Evolutionary conservation across 2,113 vertebrate genomes (phyloP), one percentile per base, ranked within the genome.

Genomic region (Meleagris gallopavo): DNA sequence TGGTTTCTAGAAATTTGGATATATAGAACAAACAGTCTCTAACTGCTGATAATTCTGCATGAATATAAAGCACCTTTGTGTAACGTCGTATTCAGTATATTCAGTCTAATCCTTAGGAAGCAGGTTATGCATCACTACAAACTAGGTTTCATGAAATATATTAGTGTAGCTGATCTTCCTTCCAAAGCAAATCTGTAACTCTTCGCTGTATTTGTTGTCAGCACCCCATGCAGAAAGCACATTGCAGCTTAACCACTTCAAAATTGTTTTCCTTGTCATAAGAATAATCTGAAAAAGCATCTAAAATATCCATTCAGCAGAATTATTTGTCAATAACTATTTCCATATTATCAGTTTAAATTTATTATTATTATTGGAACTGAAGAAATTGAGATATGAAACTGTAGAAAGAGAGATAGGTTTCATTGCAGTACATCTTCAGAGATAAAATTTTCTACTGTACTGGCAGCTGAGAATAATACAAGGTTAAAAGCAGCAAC

Each of bases 261-360:
- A 94, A 95, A 93, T 80, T 30, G 8, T 77, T 92, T 94, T 93
- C 58, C 0, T 0, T 9, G 1, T 83, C 64, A 40, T 86, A 71
- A 83, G 69, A 94, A 93, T 48, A 64, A 82, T 78, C 61, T 93
- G 82, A 79, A 86, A 84, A 92, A 86, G n/a, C 43, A 88, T 96
- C 58, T 86, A 83, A 90, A 93, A 38, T 88, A 81, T 93, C 92
- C 90, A 75, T 95, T 97, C 82, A 81, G 90, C 82, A 88, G 74
- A 86, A 97, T 94, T 58, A 76, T 67, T 96, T 95, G 46, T 79
- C 64, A 90, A 86, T 93, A 95, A 67, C 87, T 93, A 89, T 85
- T 96, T 94, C 73, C 75, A 91, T 88, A 93, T 88, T 90, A 94
- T 81, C 34, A 46, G 3, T 16, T 55, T 76, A 38, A 64, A 61